These are phyloP conservation scores for Panthera tigris DNA, from an alignment of 2,113 vertebrate species.

Conservation along the genomic window DNA sequence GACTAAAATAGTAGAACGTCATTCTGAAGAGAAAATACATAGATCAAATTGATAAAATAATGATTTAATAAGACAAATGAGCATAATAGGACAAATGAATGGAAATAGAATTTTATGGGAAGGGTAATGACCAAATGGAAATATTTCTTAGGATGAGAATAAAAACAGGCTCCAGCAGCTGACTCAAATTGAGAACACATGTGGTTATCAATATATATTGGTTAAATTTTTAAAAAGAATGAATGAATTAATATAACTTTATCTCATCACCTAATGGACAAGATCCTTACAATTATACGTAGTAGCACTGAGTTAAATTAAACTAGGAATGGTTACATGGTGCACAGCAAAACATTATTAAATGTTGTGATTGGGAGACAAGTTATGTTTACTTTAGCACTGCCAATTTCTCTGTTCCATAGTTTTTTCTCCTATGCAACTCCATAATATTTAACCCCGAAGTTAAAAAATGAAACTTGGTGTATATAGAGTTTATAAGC, in stretches of 20 bases:
- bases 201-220: neutral
- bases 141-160: neutral
- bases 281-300: neutral
- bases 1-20: slow-evolving; percentile 29
- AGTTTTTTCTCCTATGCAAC: neutral
- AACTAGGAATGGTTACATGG: neutral
- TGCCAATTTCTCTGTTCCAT: neutral
- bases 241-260: neutral
- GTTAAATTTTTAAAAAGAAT: slow-evolving; percentile 4
- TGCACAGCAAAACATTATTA: neutral
- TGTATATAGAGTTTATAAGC: neutral
- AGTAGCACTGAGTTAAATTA: neutral
- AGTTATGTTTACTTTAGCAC: neutral
- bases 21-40: neutral
- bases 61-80: neutral
- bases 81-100: neutral
- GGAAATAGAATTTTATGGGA: neutral
- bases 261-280: neutral
- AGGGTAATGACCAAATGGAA: neutral
- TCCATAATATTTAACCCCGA: slow-evolving; percentile 20
- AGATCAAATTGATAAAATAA: slow-evolving; percentile 14
- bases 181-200: neutral
- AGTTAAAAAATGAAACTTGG: neutral
- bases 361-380: neutral
- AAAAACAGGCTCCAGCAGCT: neutral